A percentile compares a stretch with the other conserved stretches of the same genome.
phyloP scores from a whole-genome alignment of 2,113 vertebrate species.

The Corynorhinus townsendii region DNA sequence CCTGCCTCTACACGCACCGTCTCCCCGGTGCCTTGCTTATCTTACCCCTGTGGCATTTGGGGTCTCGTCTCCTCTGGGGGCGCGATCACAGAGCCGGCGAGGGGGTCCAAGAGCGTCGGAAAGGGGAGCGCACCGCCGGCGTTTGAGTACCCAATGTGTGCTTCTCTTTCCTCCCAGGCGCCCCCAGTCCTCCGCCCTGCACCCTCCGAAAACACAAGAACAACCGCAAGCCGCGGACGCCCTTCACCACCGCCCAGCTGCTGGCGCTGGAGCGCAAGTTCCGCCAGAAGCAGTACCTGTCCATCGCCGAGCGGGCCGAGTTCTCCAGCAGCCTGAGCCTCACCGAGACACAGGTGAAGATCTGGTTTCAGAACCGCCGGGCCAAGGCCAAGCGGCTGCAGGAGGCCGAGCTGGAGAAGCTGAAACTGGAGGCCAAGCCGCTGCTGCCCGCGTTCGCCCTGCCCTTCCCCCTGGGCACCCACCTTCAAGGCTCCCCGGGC shows the following conservation, averaged over 20 bases:
- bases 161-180: conserved; percentile 84
- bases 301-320: conserved; percentile 95
- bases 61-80: conserved; percentile 4
- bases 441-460: conserved; percentile 84
- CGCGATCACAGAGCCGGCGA: conserved; percentile 73
- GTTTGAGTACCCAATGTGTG: conserved; percentile 72
- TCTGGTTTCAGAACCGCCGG: conserved; percentile 90
- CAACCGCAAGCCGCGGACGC: conserved; percentile 95
- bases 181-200: conserved; percentile 88
- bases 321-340: conserved; percentile 93
- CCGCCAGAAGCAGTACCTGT: conserved; percentile 97
- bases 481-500: conserved; percentile 76
- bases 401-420: conserved; percentile 88
- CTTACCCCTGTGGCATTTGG: background rate
- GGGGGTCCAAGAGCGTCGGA: background rate
- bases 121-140: background rate
- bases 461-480: conserved; percentile 83
- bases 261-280: conserved; percentile 96
- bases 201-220: conserved; percentile 97
- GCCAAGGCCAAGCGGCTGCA: conserved; percentile 89
- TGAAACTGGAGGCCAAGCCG: conserved; percentile 86
- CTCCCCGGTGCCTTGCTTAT: background rate
- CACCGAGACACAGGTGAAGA: conserved; percentile 90
- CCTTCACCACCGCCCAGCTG: conserved; percentile 96
- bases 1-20: background rate